These are phyloP conservation scores for Campylomormyrus numenius DNA, from an alignment of 2,113 vertebrate species.

Conservation along the genomic window DNA sequence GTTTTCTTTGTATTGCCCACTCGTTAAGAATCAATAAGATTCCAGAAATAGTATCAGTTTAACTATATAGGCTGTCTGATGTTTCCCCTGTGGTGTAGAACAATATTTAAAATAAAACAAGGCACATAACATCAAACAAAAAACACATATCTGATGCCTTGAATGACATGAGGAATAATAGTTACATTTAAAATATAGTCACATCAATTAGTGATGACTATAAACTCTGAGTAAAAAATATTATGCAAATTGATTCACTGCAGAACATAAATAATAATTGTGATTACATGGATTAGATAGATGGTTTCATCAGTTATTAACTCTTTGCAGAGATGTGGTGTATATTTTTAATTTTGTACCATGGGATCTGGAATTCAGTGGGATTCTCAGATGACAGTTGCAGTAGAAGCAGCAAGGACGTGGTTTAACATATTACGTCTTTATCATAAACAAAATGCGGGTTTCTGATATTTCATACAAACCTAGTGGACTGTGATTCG, in stretches of 20 bases:
- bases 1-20: not conserved
- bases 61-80: not conserved
- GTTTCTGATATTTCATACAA: not conserved
- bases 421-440: not conserved
- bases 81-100: not conserved
- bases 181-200: not conserved
- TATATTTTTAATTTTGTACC: not conserved
- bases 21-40: not conserved
- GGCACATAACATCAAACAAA: not conserved
- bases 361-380: not conserved
- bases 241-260: not conserved
- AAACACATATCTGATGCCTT: not conserved
- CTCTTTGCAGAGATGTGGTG: not conserved
- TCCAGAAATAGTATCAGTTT: not conserved
- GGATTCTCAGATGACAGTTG: not conserved
- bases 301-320: not conserved
- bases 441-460: not conserved
- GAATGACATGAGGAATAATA: not conserved
- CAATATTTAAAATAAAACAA: not conserved
- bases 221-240: not conserved
- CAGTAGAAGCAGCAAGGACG: not conserved
- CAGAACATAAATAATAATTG: not conserved
- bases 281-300: not conserved
- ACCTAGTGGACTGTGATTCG: too few species aligned
- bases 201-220: not conserved